These are phyloP conservation scores for Dasypogon diadema DNA, from an alignment of 2,888 invertebrate species.

Conservation along the genomic window DNA sequence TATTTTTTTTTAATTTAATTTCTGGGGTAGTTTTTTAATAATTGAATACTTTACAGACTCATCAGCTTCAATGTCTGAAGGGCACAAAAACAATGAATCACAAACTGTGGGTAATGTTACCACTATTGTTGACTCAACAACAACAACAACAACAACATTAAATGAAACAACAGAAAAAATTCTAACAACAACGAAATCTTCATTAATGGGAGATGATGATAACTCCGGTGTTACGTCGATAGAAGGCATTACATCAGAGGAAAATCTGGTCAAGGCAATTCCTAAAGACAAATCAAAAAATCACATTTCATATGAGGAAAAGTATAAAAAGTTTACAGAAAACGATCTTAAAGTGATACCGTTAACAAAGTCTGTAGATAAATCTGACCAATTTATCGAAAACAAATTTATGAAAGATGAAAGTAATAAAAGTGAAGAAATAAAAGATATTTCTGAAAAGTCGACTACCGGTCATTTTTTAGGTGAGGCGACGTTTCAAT, in stretches of 20 bases:
- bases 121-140: background rate
- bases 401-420: too few relatives aligned
- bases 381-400: too few relatives aligned
- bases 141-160: too few relatives aligned
- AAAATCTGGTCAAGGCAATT: constrained; percentile 2
- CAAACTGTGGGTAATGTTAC: background rate
- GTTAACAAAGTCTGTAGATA: constrained; percentile 47
- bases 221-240: background rate
- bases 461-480: constrained; percentile 59
- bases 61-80: background rate
- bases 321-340: constrained; percentile 40
- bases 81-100: background rate
- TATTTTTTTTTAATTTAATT: too few relatives aligned
- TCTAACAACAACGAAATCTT: background rate
- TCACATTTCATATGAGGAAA: constrained; percentile 37
- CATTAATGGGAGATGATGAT: background rate
- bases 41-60: background rate
- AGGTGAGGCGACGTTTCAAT: constrained; percentile 59
- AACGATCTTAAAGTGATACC: constrained; percentile 58
- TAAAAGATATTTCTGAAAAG: constrained; percentile 39
- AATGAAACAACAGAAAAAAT: background rate
- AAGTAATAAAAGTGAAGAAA: constrained; percentile 19
- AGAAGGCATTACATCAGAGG: background rate
- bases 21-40: too few relatives aligned
- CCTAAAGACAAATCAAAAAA: constrained; percentile 9